phyloP scores from a whole-genome alignment of 2,113 vertebrate species.

The Ramphastos sulfuratus region DNA sequence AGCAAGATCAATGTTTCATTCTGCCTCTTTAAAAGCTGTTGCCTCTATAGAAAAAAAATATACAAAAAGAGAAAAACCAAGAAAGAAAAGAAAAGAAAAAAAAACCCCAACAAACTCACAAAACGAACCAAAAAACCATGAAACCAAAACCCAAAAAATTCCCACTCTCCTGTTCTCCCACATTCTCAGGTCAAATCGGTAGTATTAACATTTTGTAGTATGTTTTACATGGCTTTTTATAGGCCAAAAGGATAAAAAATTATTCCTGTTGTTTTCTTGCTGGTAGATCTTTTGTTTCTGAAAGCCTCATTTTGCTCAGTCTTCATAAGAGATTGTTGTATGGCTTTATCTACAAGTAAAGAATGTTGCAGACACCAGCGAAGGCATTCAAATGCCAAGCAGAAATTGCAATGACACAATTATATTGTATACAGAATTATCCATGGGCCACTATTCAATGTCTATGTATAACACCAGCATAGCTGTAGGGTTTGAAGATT shows the following conservation, averaged over 20 bases:
- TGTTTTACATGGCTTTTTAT: neutral
- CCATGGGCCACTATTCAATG: neutral
- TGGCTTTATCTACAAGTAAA: neutral
- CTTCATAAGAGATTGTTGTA: neutral
- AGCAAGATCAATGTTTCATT: neutral
- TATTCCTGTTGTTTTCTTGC: neutral
- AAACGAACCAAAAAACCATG: too few relatives aligned
- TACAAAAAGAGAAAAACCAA: too few relatives aligned
- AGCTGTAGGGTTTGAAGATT: neutral
- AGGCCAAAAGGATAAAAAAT: neutral
- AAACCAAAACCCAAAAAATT: neutral
- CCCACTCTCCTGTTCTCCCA: neutral
- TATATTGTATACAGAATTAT: neutral
- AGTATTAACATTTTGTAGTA: neutral
- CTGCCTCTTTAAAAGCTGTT: neutral
- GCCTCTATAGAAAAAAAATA: neutral
- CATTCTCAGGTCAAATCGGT: neutral
- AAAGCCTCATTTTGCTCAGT: neutral
- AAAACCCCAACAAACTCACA: too few relatives aligned
- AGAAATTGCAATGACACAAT: neutral
- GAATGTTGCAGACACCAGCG: neutral
- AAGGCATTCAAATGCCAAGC: neutral
- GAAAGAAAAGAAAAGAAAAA: too few relatives aligned
- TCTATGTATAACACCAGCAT: neutral
- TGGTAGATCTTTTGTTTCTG: accelerated